Percentiles rank a stretch among this genome's conserved stretches.
Evolutionary conservation across 2,888 invertebrate species (phyloP).

Genomic region (Apodemia duryi): DNA sequence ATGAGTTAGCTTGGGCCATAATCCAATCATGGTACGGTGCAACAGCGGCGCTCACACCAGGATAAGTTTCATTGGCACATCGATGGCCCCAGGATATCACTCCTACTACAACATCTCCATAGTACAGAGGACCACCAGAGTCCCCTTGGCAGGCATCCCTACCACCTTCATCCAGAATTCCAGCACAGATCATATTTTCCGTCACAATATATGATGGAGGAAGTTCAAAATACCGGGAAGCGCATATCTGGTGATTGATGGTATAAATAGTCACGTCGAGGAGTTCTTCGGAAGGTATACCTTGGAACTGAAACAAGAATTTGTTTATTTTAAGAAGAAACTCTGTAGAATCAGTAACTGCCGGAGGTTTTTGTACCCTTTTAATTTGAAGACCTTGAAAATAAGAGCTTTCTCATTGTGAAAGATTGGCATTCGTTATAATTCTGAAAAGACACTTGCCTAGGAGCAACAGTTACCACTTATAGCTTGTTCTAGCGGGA

Average conservation of each 20-base stretch:
- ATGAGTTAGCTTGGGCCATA: conserved; percentile 19
- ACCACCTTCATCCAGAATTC: conserved; percentile 46
- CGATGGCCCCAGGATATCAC: conserved; percentile 60
- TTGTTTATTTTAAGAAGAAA: background rate
- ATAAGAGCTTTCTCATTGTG: no score
- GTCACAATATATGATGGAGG: conserved; percentile 41
- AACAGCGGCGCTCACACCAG: conserved; percentile 61
- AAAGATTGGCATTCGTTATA: no score
- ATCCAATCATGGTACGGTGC: conserved; percentile 34
- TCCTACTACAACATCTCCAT: conserved; percentile 48
- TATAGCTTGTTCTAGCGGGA: no score
- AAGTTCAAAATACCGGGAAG: conserved; percentile 42
- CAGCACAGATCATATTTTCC: conserved; percentile 57
- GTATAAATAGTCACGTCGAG: conserved; percentile 34
- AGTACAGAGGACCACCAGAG: conserved; percentile 44
- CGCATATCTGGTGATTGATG: conserved; percentile 50
- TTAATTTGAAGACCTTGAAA: no score
- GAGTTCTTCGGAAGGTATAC: background rate
- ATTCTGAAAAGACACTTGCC: no score
- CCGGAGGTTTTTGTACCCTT: no score
- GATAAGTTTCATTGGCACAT: conserved; percentile 55
- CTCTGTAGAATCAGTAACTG: no score
- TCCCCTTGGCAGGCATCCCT: conserved; percentile 45
- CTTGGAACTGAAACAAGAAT: background rate
- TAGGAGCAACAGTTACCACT: no score